Evolutionary conservation across 2,888 invertebrate species (phyloP), one percentile per base, ranked within the genome.

Genomic region (Coelinius sp.): DNA sequence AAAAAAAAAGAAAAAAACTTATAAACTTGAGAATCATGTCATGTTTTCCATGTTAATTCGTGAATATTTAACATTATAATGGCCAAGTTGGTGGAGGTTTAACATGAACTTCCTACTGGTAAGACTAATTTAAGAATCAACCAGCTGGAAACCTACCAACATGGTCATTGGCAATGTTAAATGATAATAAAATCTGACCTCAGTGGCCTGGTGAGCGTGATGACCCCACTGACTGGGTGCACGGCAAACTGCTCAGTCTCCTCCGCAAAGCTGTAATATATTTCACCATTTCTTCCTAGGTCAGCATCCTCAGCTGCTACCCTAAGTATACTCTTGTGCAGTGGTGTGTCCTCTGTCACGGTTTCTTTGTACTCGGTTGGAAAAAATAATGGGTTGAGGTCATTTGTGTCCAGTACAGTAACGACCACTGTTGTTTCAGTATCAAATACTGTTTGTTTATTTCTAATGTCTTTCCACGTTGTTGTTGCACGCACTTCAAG

Each of bases 251-350:
- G 93, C 83, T 95, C 94, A 53, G 94, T 95, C 72, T 92, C 91
- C 79, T 95, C 93, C 64, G 92, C 90, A 82, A 99, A 93, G 86
- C 96, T 97, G 89, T 98, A 99, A 89, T 98, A 98, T 80, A 99
- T 96, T 89, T 98, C 97, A 0, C 98, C 97, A 88, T 99, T 99
- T 81, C 96, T 91, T 1, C 98, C 99, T 38, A 96, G 90, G 88
- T 99, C 99, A 2, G 99, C 98, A 89, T 99, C 99, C 83, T 97
- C 97, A 0, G 98, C 99, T 38, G 92, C 90, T 65, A 96, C 95
- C 83, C 91, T 92, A 41, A 94, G 88, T 72, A 97, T 91, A 86
- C 94, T 95, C 70, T 92, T 91, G 88, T 97, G 96, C 71, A 96
- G 89, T 10, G 95, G 93, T 73, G 94, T 93, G 87, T 98, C 97